Percentiles rank a stretch among this genome's conserved stretches.
phyloP scores from a whole-genome alignment of 2,797 vertebrate genomes.

The Sylvia borin region DNA sequence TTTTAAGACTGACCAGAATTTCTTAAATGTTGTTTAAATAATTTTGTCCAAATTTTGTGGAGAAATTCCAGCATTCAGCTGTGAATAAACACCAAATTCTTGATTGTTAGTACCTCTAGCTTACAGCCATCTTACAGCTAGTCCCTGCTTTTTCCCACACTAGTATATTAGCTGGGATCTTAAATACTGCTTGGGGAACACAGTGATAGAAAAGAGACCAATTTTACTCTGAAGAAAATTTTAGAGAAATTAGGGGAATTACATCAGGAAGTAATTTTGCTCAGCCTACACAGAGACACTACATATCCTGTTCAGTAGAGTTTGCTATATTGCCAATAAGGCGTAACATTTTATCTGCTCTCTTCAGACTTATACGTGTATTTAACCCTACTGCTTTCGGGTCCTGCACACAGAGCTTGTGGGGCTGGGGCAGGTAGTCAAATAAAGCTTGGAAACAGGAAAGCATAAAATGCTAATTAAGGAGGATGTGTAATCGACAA shows the following conservation, averaged over 20 bases:
- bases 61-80: not conserved
- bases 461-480: not conserved
- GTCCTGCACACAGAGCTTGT: not conserved
- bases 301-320: not conserved
- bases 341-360: not conserved
- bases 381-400: not conserved
- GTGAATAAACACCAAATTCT: not conserved
- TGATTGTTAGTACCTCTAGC: not conserved
- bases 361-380: not conserved
- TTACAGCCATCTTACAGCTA: not conserved
- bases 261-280: not conserved
- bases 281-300: not conserved
- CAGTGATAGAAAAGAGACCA: not conserved
- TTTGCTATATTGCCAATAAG: not conserved
- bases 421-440: not conserved
- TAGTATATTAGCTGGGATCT: not conserved
- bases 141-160: not conserved
- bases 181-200: not conserved
- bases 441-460: not conserved
- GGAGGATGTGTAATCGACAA: not conserved
- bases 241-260: not conserved
- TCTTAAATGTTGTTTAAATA: not conserved
- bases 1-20: not conserved
- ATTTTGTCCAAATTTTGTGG: not conserved
- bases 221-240: not conserved